phyloP scores from a whole-genome alignment of 92 coral and sea anemone species.

The Paragorgia papillata region DNA sequence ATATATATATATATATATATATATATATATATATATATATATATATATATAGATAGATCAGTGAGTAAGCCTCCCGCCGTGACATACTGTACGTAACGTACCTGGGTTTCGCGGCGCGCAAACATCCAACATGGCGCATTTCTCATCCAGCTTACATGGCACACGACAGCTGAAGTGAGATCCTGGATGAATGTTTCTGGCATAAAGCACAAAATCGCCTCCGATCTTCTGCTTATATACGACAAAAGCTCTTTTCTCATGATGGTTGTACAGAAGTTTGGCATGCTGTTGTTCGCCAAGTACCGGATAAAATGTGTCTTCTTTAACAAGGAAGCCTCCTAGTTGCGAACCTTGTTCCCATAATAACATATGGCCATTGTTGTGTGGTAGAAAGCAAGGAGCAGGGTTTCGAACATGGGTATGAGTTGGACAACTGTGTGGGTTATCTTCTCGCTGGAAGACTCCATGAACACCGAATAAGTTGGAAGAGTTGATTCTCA shows the following conservation, averaged over 20 bases:
- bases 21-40: too few relatives aligned
- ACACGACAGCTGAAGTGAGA: conserved; percentile 66
- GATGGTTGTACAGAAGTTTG: conserved; percentile 61
- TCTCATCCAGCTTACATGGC: conserved; percentile 55
- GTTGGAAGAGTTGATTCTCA: conserved; percentile 61
- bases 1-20: too few relatives aligned
- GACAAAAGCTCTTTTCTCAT: conserved; percentile 58
- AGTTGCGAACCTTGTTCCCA: conserved; percentile 79
- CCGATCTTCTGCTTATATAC: conserved; percentile 74
- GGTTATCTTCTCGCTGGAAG: conserved; percentile 51
- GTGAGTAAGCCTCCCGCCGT: neutral
- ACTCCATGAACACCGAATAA: conserved; percentile 51
- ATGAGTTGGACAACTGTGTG: conserved; percentile 57
- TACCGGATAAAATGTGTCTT: conserved; percentile 60
- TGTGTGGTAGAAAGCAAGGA: conserved; percentile 66
- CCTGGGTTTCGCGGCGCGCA: conserved; percentile 63
- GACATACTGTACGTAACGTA: conserved; percentile 37
- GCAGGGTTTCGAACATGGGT: conserved; percentile 70
- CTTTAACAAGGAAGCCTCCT: conserved; percentile 77
- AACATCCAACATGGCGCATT: conserved; percentile 74
- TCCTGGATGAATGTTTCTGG: conserved; percentile 63
- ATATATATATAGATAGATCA: too few relatives aligned
- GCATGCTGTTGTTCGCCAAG: conserved; percentile 65
- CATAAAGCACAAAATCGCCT: conserved; percentile 58
- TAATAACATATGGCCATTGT: conserved; percentile 71